Base-by-base conservation (phyloP, 2,113 vertebrate genomes). In the Bungarus multicinctus region DNA sequence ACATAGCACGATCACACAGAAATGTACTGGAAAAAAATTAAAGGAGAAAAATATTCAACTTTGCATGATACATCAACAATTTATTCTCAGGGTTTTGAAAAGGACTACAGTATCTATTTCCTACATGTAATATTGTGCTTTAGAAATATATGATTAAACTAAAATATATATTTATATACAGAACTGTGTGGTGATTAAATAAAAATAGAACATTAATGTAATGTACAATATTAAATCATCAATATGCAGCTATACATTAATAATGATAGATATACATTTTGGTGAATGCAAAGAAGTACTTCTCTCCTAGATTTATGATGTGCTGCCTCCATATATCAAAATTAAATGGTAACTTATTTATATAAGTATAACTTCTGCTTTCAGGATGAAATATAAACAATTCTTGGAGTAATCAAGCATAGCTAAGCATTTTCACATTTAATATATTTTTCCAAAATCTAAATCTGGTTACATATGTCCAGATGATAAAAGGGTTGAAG, bases 321-420 rank as follows among this genome's bases (percentile, higher is more conserved):
- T 43, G 5, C 39, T 90, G 58, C 89, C 92, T 74, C 93, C 47
- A 53, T 94, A 53, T 11, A 27, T 91, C 93, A 88, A 55, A 91
- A 22, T 94, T 93, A 43, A 47, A 91, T 47, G 52, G 85, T 86
- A 95, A 93, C 90, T 54, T 85, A 34, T 85, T 5, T 90, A 30
- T 57, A 69, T 88, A 93, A 95, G 94, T 39, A 90, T 47, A 87
- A 91, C 10, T 93, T 92, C 85, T 92, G 64, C 91, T 95, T 74
- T 91, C 95, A 69, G 0, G 7, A 90, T 93, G 93, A 94, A 95
- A 92, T 30, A 1, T 4, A 90, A 94, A 92, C 92, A 95, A 96
- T 94, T 89, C 60, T 64, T n/a, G 1, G 87, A 92, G 64, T 88
- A 95, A 93, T 92, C 92, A 96, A 85, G 90, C 91, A 81, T 39